These are phyloP conservation scores for Esperia sulphurella DNA, from an alignment of 2,888 invertebrate species.

Conservation along the genomic window DNA sequence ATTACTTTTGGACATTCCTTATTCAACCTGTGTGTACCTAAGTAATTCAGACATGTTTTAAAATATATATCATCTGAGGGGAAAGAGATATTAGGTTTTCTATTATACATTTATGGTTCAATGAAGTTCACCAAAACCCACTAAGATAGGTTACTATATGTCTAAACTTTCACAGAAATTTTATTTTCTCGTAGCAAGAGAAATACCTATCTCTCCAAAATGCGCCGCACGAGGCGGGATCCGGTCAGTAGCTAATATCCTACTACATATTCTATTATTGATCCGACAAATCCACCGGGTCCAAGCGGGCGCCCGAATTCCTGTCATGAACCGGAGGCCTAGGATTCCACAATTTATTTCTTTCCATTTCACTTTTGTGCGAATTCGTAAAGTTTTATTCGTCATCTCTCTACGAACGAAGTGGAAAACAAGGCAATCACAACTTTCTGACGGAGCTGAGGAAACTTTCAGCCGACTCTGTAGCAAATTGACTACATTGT, in stretches of 20 bases:
- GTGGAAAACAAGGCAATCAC: constrained; percentile 67
- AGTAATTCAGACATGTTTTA: too few species aligned
- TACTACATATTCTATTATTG: constrained; percentile 7
- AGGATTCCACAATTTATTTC: constrained; percentile 14
- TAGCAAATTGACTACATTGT: constrained; percentile 65
- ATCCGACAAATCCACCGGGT: constrained; percentile 3
- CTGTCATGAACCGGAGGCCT: constrained; percentile 6
- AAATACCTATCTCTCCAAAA: background rate
- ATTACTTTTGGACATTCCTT: too few species aligned
- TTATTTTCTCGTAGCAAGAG: background rate
- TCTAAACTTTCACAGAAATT: too few species aligned
- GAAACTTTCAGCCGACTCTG: constrained; percentile 48
- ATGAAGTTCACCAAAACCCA: too few species aligned
- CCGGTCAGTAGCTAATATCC: constrained; percentile 1
- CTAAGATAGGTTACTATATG: too few species aligned
- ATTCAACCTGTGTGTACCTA: too few species aligned
- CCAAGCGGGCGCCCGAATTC: background rate
- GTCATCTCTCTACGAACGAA: constrained; percentile 49
- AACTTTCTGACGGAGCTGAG: constrained; percentile 51
- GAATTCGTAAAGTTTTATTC: constrained; percentile 48
- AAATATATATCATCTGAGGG: too few species aligned
- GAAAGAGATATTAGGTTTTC: too few species aligned
- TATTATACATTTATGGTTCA: too few species aligned
- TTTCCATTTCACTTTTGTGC: constrained; percentile 21
- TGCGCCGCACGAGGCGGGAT: background rate